Base-by-base conservation (phyloP, 2,888 invertebrate species). In the Eubasilissa splendida region DNA sequence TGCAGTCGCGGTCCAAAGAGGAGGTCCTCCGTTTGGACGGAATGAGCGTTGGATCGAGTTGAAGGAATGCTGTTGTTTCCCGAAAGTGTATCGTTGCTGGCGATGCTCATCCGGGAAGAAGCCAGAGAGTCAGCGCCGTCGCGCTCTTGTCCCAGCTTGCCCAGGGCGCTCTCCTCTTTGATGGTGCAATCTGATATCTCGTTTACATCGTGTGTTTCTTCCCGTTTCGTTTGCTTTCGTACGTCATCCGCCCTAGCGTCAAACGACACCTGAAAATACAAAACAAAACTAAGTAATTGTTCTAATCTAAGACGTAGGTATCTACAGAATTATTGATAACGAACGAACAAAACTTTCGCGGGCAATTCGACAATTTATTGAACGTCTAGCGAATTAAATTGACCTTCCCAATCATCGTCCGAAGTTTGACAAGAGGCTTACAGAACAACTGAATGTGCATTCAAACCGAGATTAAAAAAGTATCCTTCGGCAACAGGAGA, bases 1-100 rank as follows among this genome's bases (percentile, higher is more conserved):
- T 89, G 90, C 74, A 91, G 85, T 3, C 87, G 84, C 5, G 90
- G 88, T 4, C 87, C 87, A 82, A 91, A 89, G 75, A 90, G 83
- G 82, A 88, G 88, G 83, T 91, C 88, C 75, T 84, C 84, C 3
- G 82, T 77, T 60, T 82, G 83, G 31, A 77, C 80, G 14, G 83
- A 79, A 31, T 81, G 79, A 0, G 80, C 11, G 59, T 73, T 76
- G 10, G 82, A 82, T 33, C 78, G 80, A 0, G 81, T 82, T 9
- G 84, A 82, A n/a, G 82, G 80, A 56, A 79, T 68, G 59, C 81
- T 83, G 60, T 53, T 78, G 33, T 83, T 81, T 4, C 80, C 82
- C n/a, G 84, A 82, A 10, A 82, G 60, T 2, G 83, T 83, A 50
- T 84, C 83, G 14, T 79, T 77, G 68, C 84, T 84, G 11, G 74